A percentile compares a stretch with the other conserved stretches of the same genome.
Evolutionary conservation across 1,140 invertebrate genomes (phyloP).

Genomic region (Bilobella aurantiaca): DNA sequence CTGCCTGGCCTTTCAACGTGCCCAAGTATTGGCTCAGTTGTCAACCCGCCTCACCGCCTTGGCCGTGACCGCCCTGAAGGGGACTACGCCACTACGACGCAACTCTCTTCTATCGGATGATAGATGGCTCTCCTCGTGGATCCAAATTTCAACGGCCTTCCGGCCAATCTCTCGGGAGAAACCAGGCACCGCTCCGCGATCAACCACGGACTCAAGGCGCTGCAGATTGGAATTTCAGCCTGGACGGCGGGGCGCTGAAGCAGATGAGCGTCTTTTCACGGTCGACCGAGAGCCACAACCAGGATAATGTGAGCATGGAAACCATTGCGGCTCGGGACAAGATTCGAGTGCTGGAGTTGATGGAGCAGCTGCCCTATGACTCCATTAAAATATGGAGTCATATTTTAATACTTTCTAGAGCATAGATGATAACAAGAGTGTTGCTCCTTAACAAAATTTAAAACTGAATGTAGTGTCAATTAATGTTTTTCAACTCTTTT

Average conservation of each 20-base stretch:
- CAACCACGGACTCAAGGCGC: conserved; percentile 12
- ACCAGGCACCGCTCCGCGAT: background rate
- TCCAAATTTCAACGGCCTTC: conserved; percentile 16
- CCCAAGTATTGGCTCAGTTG: background rate
- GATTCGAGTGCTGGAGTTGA: conserved; percentile 10
- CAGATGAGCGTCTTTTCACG: conserved; percentile 6
- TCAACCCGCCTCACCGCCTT: conserved; percentile 1
- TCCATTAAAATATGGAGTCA: too few relatives aligned
- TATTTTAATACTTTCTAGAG: too few relatives aligned
- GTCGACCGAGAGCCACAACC: conserved; percentile 15
- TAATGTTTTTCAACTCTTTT: too few relatives aligned
- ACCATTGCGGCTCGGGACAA: conserved; percentile 12
- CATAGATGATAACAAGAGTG: too few relatives aligned
- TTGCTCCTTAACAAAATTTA: too few relatives aligned
- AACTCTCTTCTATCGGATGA: conserved; percentile 11
- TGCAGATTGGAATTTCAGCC: conserved; percentile 1
- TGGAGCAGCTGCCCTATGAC: conserved; percentile 8
- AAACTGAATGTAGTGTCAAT: too few relatives aligned
- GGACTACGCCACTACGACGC: conserved; percentile 9
- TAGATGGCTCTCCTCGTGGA: conserved; percentile 8
- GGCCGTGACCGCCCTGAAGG: conserved; percentile 4
- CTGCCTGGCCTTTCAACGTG: conserved; percentile 7
- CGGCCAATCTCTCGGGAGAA: conserved; percentile 6
- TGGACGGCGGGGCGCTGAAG: conserved; percentile 13
- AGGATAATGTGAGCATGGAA: conserved; percentile 17